These are phyloP conservation scores for Mormyrops attenuatus DNA, from an alignment of 2,797 vertebrate species.

Conservation along the genomic window DNA sequence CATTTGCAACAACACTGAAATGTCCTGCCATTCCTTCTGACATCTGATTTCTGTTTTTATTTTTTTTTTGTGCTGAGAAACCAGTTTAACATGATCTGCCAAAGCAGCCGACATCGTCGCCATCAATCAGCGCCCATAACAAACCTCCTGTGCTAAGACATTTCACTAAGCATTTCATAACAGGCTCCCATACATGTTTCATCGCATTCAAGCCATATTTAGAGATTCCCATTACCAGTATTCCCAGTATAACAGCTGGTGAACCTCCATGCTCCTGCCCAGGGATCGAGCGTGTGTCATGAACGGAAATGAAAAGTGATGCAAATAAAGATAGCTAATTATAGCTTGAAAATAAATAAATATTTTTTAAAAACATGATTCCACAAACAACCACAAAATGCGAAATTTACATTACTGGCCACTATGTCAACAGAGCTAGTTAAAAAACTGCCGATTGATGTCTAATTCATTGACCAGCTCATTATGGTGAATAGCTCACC, in stretches of 20 bases:
- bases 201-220: constrained; percentile 25
- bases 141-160: constrained; percentile 20
- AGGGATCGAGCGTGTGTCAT: constrained; percentile 2
- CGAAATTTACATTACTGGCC: neutral
- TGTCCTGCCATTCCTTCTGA: neutral
- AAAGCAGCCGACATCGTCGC: neutral
- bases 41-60: constrained; percentile 15
- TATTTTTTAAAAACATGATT: neutral
- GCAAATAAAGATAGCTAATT: neutral
- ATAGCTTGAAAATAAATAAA: neutral
- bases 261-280: constrained; percentile 1
- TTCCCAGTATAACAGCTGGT: constrained; percentile 33
- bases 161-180: constrained; percentile 20
- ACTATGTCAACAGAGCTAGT: neutral
- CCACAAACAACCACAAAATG: neutral
- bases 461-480: neutral
- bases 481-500: neutral
- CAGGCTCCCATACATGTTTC: neutral
- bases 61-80: constrained; percentile 31
- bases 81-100: constrained; percentile 16
- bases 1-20: constrained; percentile 19
- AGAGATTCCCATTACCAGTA: constrained; percentile 34
- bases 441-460: neutral
- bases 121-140: neutral
- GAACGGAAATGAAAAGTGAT: neutral